phyloP scores from a whole-genome alignment of 2,797 vertebrate species.

The Choloepus didactylus region DNA sequence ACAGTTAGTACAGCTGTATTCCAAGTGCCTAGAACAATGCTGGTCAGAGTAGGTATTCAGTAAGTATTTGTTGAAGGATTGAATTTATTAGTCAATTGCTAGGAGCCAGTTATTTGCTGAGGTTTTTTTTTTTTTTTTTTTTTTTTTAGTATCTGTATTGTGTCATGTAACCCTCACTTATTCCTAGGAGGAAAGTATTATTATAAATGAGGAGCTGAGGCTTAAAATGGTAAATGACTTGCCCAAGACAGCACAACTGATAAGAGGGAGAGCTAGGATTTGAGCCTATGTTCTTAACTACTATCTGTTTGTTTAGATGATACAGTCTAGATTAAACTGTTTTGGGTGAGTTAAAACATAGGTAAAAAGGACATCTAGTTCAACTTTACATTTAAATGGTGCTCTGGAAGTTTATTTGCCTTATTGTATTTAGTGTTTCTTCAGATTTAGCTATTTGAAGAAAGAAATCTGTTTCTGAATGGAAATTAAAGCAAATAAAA shows the following conservation, averaged over 20 bases:
- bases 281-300: background rate
- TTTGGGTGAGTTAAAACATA: slow-evolving; percentile 14
- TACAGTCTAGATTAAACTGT: background rate
- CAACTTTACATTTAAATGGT: slow-evolving; percentile 23
- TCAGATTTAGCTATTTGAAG: background rate
- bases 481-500: background rate
- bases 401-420: background rate
- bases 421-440: slow-evolving; percentile 44
- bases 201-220: background rate
- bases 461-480: slow-evolving; percentile 11
- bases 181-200: background rate
- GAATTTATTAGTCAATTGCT: background rate
- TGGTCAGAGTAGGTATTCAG: background rate
- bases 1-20: background rate
- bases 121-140: background rate
- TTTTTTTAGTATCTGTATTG: background rate
- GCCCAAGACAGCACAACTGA: background rate
- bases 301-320: background rate
- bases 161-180: background rate
- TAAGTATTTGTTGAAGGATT: slow-evolving; percentile 5
- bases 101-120: background rate
- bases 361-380: background rate
- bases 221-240: background rate
- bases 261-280: background rate
- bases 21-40: background rate